Percentiles rank a stretch among this genome's conserved stretches.
These are phyloP conservation scores for Limanda limanda DNA, from an alignment of 2,113 vertebrate species.

Conservation along the genomic window DNA sequence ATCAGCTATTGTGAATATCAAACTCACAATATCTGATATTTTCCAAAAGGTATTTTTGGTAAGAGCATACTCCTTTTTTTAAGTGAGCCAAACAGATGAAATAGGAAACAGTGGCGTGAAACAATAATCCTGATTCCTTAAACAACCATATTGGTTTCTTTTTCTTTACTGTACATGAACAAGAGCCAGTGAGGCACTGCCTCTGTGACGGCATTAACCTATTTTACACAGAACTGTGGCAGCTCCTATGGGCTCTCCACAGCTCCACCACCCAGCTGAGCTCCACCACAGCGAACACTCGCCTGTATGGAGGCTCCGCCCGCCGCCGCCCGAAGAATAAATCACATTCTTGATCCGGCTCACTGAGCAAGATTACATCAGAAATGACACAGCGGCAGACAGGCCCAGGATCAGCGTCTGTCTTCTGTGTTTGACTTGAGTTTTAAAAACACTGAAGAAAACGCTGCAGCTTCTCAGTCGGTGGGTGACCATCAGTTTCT, in stretches of 20 bases:
- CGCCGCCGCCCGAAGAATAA: slow-evolving; percentile 7
- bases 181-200: not conserved
- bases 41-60: too few relatives aligned
- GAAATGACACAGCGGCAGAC: slow-evolving; percentile 21
- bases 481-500: not conserved
- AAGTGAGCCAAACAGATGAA: too few relatives aligned
- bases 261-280: slow-evolving; percentile 17
- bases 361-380: slow-evolving; percentile 39
- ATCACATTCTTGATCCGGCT: slow-evolving; percentile 32
- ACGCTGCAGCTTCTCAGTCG: not conserved
- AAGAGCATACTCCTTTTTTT: too few relatives aligned
- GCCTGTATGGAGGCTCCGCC: not conserved
- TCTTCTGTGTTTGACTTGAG: not conserved
- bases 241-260: slow-evolving; percentile 56
- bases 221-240: slow-evolving; percentile 59
- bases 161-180: not conserved
- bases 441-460: slow-evolving; percentile 7
- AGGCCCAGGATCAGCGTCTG: slow-evolving; percentile 13
- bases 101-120: too few relatives aligned
- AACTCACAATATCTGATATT: too few relatives aligned
- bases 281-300: slow-evolving; percentile 35
- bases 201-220: slow-evolving; percentile 53
- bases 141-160: too few relatives aligned
- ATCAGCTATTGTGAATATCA: too few relatives aligned
- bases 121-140: too few relatives aligned